Base-by-base conservation (phyloP, 53 echinoderm and acorn worm genomes). In the Astropecten irregularis region DNA sequence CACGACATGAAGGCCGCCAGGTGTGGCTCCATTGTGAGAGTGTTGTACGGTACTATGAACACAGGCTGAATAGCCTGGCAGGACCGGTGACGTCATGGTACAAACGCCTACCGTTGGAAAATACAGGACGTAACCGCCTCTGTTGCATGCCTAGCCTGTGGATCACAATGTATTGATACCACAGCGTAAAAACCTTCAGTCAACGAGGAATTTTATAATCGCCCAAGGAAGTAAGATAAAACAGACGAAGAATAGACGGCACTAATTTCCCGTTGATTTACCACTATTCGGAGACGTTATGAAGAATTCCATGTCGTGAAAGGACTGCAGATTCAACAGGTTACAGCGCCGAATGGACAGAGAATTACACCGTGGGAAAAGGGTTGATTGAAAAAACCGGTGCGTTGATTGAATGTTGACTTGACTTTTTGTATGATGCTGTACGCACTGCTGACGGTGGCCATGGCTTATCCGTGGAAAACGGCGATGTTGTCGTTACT, bases 1-100 rank as follows among this genome's bases (percentile, higher is more conserved):
- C n/a, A n/a, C n/a, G n/a, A n/a, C n/a, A n/a, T n/a, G n/a, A n/a
- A 62, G 61, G 9, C 52, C 11, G 79, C 28, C 79, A 60, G 79
- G 20, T 30, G 61, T 79, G 79, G 62, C 20, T 42, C 49, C 62
- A 79, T 61, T 79, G 79, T 79, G 79, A 58, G 27, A 40, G 57
- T n/a, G 76, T 19, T 57, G 58, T 38, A 36, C n/a, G n/a, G n/a
- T n/a, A n/a, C n/a, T n/a, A n/a, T n/a, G n/a, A n/a, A n/a, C n/a
- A n/a, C n/a, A n/a, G n/a, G n/a, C n/a, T n/a, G n/a, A n/a, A n/a
- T n/a, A 46, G n/a, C 79, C 62, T 79, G 29, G 16, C 18, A 23
- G 60, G 8, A 3, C 16, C 0, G 23, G 31, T 79, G 79, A 79
- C 79, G 79, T 60, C 61, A 62, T 61, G 20, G n/a, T n/a, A n/a